Base-by-base conservation (phyloP, 2,888 invertebrate genomes). In the Cylindroiulus punctatus region DNA sequence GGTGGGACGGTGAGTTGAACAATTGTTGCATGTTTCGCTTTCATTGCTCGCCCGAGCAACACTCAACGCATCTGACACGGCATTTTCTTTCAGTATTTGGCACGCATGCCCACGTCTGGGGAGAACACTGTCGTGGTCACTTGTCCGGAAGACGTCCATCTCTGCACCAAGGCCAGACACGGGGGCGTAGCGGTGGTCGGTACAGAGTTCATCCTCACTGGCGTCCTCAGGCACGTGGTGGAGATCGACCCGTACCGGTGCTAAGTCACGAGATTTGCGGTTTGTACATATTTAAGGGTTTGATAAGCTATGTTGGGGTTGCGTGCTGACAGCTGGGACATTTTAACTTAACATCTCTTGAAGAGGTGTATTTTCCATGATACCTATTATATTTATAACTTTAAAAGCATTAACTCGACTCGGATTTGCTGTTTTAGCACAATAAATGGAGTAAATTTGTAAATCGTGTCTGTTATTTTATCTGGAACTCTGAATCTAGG, bases 191-290 rank as follows among this genome's bases (percentile, higher is more conserved):
- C 91, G 0, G 89, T 93, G 12, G 92, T 93, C 17, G 90, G 91
- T 1, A 90, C 91, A 0, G 93, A 93, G 90, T 92, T 93, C 88
- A 89, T 93, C 26, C 90, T 93, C 40, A 91, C 92, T 19, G 93
- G 93, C 22, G 91, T 93, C 85, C 89, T 93, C 0, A 90, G 91
- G 85, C 93, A 93, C 88, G 89, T 91, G 87, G 88, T 92, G 1
- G 90, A 92, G 88, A 88, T 92, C n/a, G 88, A 90, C 44, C 88
- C 89, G 89, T 91, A 92, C 90, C 90, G 90, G 90, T 90, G 90
- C 17, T 85, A 81, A 81, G 19, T n/a, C 52, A 7, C n/a, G 19
- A n/a, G 52, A n/a, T 17, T 52, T n/a, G n/a, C n/a, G 4, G 8
- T 17, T 10, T 52, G 52, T 52, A 52, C 17, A 52, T 52, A 52